Evolutionary conservation across 1,140 invertebrate genomes (phyloP).

Genomic region (Zaprionus ornatus): DNA sequence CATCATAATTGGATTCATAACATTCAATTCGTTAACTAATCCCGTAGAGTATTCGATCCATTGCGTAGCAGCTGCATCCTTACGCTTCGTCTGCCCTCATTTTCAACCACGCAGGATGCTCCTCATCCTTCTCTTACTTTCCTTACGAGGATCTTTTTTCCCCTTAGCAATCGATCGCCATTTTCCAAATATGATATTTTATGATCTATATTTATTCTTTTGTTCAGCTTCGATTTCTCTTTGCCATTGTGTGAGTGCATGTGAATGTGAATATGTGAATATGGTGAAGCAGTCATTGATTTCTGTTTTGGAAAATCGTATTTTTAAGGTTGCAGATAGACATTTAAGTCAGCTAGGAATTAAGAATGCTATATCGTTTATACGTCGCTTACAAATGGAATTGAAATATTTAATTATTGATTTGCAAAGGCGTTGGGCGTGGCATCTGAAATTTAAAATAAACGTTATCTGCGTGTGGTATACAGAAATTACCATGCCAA

Average conservation of each 20-base stretch:
- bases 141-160: conserved; percentile 2
- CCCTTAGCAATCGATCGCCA: neutral
- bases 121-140: neutral
- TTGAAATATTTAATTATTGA: no score
- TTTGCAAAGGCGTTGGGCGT: no score
- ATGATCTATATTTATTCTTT: neutral
- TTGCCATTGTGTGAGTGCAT: conserved; percentile 14
- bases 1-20: neutral
- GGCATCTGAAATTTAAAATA: no score
- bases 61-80: conserved; percentile 17
- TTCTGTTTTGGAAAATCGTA: neutral
- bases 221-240: conserved; percentile 7
- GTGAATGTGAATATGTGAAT: neutral
- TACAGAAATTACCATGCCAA: no score
- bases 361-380: no score
- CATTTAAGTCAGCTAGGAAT: no score
- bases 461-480: no score
- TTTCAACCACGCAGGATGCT: neutral
- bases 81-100: conserved; percentile 6
- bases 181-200: conserved; percentile 27
- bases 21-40: conserved; percentile 13
- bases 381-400: no score
- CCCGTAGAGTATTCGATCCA: conserved; percentile 8
- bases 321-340: neutral
- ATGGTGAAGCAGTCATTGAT: neutral